phyloP scores from a whole-genome alignment of 2,888 invertebrate species.

The Drosophila kuntzei region DNA sequence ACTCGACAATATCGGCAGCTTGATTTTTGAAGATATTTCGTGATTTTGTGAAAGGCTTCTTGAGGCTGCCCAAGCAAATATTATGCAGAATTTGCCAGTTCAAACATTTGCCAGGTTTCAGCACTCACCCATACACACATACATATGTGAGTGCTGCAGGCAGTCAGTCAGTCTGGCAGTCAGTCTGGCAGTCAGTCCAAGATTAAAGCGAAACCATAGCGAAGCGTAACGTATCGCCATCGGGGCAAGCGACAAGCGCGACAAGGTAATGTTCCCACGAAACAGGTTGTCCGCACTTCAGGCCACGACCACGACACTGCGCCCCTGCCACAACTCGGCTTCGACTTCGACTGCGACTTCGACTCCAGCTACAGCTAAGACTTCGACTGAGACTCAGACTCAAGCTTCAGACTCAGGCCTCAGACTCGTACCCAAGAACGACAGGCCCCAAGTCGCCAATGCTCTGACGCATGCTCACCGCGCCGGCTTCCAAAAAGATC shows the following conservation, averaged over 20 bases:
- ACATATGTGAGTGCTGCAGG: conserved; percentile 55
- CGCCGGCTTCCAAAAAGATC: conserved; percentile 38
- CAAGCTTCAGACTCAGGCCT: conserved; percentile 14
- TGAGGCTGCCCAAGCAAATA: conserved; percentile 65
- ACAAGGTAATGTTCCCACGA: conserved; percentile 86
- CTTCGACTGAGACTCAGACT: conserved; percentile 29
- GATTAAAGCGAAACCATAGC: conserved; percentile 80
- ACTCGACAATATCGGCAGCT: conserved; percentile 70
- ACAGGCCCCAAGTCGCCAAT: conserved; percentile 28
- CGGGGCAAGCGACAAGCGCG: conserved; percentile 78
- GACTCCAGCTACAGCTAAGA: conserved; percentile 27
- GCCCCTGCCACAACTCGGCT: conserved; percentile 23
- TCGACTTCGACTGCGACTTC: neutral
- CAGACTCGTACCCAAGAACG: conserved; percentile 16
- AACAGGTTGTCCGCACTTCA: conserved; percentile 85
- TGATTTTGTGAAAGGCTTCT: conserved; percentile 80
- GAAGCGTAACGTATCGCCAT: conserved; percentile 81
- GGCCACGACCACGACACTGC: conserved; percentile 75
- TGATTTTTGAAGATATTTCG: conserved; percentile 74
- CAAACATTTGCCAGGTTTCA: conserved; percentile 71
- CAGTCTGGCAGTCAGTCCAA: conserved; percentile 49
- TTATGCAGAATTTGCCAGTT: conserved; percentile 75
- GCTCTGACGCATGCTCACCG: conserved; percentile 73
- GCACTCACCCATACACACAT: conserved; percentile 25
- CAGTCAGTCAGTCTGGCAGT: conserved; percentile 13